phyloP scores from a whole-genome alignment of 2,888 invertebrate genomes.

The Isoperla grammatica region DNA sequence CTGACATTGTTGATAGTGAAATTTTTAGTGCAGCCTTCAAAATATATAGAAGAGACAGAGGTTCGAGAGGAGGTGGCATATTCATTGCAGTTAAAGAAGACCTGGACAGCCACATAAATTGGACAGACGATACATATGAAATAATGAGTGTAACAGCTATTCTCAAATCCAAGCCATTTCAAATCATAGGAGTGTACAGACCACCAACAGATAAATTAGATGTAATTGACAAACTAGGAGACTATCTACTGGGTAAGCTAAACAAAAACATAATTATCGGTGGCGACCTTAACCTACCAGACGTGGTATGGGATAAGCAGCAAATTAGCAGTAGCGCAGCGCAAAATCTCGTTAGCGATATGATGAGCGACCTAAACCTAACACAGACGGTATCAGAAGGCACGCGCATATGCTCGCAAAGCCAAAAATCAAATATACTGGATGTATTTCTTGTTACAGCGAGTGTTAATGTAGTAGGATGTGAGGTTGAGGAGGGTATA shows the following conservation, averaged over 20 bases:
- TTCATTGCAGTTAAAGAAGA: neutral
- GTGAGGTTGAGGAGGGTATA: conserved; percentile 7
- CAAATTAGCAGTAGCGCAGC: neutral
- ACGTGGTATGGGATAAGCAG: neutral
- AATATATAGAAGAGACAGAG: conserved; percentile 1
- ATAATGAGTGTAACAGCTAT: conserved; percentile 1
- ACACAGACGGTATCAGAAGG: conserved; percentile 1
- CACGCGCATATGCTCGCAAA: neutral
- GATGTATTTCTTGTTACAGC: neutral
- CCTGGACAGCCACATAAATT: neutral
- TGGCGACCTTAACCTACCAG: neutral
- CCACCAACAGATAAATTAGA: neutral
- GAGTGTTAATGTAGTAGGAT: neutral
- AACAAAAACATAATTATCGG: neutral
- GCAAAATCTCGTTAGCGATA: neutral
- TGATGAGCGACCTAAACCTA: neutral
- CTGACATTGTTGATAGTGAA: neutral
- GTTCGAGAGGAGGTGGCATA: conserved; percentile 1
- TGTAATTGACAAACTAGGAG: neutral
- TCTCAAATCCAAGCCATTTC: neutral
- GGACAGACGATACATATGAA: neutral
- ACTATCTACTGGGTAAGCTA: neutral
- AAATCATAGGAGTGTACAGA: neutral
- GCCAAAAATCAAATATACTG: neutral
- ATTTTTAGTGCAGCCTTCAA: neutral